Conservation (phyloP, 2,888 invertebrate genomes). For the Plagodis dolabraria region DNA sequence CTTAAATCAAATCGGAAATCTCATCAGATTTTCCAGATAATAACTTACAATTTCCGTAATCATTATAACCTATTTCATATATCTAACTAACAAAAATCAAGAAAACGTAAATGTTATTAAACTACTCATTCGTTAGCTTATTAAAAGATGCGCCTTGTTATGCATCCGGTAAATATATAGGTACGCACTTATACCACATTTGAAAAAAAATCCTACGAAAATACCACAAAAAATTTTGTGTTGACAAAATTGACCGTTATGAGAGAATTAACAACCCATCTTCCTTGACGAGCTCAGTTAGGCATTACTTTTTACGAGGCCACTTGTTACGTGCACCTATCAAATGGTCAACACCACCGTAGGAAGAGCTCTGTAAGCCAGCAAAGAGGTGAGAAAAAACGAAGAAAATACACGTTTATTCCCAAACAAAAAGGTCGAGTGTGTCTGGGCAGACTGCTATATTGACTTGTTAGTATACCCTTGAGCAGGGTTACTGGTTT, state of each 20-base stretch:
- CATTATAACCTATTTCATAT: no score
- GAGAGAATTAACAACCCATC: slow-evolving; percentile 41
- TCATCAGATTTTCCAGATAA: no score
- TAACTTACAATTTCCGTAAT: no score
- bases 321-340: slow-evolving; percentile 53
- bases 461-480: slow-evolving; percentile 41
- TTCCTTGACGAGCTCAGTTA: slow-evolving; percentile 34
- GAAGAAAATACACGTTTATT: slow-evolving; percentile 4
- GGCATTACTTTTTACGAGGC: slow-evolving; percentile 54
- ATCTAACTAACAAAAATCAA: no score
- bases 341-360: slow-evolving; percentile 41
- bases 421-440: slow-evolving; percentile 27
- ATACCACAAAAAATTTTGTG: slow-evolving; percentile 11
- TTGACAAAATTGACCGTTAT: slow-evolving; percentile 25
- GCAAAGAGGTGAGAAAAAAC: slow-evolving; percentile 7
- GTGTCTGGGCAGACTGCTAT: slow-evolving; percentile 30
- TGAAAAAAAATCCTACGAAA: neutral
- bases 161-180: no score
- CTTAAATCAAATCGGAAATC: no score
- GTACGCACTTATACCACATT: no score
- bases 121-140: no score
- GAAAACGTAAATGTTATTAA: no score
- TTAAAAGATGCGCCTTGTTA: no score
- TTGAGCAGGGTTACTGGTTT: slow-evolving; percentile 26
- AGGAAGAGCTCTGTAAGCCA: slow-evolving; percentile 27